Percentiles rank a stretch among this genome's conserved stretches.
Evolutionary conservation across 2,797 vertebrate genomes (phyloP).

Genomic region (Rhinichthys osculus): DNA sequence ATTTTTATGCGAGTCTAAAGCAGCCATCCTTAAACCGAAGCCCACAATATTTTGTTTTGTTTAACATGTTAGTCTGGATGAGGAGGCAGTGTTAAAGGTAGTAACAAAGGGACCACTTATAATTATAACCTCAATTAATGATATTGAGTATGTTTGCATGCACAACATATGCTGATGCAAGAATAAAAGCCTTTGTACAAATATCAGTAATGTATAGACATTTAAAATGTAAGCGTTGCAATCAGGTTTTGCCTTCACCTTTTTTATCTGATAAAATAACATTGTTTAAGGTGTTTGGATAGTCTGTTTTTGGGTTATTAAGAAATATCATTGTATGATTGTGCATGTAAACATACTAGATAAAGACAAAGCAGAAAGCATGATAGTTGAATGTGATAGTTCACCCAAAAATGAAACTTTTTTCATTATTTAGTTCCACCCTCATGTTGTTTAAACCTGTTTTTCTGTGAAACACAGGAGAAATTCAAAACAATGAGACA

Average conservation of each 20-base stretch:
- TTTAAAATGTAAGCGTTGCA: background rate
- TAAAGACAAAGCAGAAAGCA: background rate
- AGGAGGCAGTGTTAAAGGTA: constrained; percentile 11
- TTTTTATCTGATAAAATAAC: background rate
- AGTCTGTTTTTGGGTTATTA: background rate
- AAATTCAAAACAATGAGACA: background rate
- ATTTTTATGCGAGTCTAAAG: background rate
- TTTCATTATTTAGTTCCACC: background rate
- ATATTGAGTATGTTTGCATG: constrained; percentile 6
- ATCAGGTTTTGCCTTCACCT: background rate
- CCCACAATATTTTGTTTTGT: background rate
- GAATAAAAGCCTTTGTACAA: background rate
- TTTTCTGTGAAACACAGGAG: background rate
- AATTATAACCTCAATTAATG: background rate
- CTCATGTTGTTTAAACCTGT: background rate
- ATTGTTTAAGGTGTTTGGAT: constrained; percentile 14
- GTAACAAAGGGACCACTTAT: background rate
- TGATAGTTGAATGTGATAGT: background rate
- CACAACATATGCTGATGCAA: background rate
- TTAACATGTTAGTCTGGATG: constrained; percentile 11
- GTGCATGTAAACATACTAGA: constrained; percentile 19
- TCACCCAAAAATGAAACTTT: background rate
- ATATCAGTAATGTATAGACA: background rate
- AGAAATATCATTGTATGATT: background rate
- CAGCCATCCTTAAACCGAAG: background rate